Evolutionary conservation across 2,888 invertebrate genomes (phyloP).

Genomic region (Ophion obscuratus): DNA sequence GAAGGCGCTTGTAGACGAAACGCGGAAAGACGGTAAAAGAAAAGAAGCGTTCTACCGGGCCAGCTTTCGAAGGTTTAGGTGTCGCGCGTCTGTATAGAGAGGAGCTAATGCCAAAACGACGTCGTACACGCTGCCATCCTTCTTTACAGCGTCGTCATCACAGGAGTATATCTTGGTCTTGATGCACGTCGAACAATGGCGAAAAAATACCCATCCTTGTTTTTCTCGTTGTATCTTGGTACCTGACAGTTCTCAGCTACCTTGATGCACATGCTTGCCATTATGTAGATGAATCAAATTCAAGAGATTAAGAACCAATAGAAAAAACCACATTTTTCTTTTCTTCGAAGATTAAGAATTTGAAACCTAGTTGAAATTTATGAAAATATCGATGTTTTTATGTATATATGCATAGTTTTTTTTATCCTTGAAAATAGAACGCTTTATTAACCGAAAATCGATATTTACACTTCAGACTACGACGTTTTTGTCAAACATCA

Average conservation of each 20-base stretch:
- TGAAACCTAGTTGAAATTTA: too few species aligned
- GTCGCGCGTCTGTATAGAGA: constrained; percentile 55
- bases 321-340: too few species aligned
- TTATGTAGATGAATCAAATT: neutral
- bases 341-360: too few species aligned
- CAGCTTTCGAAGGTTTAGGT: constrained; percentile 56
- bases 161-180: constrained; percentile 80
- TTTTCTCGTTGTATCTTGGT: constrained; percentile 65
- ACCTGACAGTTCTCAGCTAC: constrained; percentile 66
- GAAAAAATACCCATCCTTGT: constrained; percentile 76
- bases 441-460: too few species aligned
- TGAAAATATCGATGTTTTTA: too few species aligned
- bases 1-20: constrained; percentile 51
- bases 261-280: constrained; percentile 43
- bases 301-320: too few species aligned
- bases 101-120: constrained; percentile 38
- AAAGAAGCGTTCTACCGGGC: constrained; percentile 58
- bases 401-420: too few species aligned
- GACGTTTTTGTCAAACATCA: too few species aligned
- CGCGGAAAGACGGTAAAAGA: constrained; percentile 63
- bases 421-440: too few species aligned
- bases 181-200: constrained; percentile 80
- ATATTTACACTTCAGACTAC: too few species aligned
- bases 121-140: constrained; percentile 63
- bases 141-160: constrained; percentile 72